Evolutionary conservation across 1,140 invertebrate genomes (phyloP).

Genomic region (Oncopodura yosiiana): DNA sequence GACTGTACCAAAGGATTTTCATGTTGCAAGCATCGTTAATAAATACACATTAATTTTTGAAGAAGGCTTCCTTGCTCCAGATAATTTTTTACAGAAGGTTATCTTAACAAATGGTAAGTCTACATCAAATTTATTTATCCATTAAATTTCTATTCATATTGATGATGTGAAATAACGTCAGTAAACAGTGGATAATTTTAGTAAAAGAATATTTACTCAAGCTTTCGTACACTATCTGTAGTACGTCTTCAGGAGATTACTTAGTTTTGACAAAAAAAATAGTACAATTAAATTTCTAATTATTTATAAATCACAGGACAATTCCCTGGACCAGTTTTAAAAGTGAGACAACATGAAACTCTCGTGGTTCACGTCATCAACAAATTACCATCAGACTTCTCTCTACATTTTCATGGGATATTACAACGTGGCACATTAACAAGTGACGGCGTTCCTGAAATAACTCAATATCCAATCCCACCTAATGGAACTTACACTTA

Average conservation of each 20-base stretch:
- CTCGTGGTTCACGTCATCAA: constrained; percentile 6
- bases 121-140: no score
- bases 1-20: neutral
- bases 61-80: neutral
- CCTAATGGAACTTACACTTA: constrained; percentile 16
- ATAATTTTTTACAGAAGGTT: constrained; percentile 7
- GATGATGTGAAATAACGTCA: no score
- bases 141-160: no score
- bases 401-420: constrained; percentile 19
- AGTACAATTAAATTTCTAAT: no score
- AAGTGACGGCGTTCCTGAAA: constrained; percentile 13
- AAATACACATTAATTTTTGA: neutral
- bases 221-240: no score
- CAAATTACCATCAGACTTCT: neutral
- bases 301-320: no score
- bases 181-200: no score
- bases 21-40: neutral
- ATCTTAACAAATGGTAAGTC: constrained; percentile 18
- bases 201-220: no score
- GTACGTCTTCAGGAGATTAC: no score
- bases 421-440: neutral
- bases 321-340: constrained; percentile 6
- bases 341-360: neutral
- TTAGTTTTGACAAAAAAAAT: no score
- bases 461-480: constrained; percentile 16